These are phyloP conservation scores for Chalcosyrphus nemorum DNA, from an alignment of 2,888 invertebrate species.

Conservation along the genomic window DNA sequence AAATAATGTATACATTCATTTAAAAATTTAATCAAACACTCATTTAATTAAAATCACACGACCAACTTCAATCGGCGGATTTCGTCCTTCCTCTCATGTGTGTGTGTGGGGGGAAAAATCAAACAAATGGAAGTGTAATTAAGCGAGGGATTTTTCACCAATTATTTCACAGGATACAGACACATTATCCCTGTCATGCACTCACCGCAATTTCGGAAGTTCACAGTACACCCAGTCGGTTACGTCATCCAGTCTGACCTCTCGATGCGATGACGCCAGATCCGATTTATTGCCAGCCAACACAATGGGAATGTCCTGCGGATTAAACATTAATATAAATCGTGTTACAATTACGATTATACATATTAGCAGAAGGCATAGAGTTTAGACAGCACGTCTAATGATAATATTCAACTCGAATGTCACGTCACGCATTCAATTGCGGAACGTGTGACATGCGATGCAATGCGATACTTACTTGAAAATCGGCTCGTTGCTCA, in stretches of 20 bases:
- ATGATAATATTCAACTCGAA: constrained; percentile 8
- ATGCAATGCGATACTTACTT: constrained; percentile 79
- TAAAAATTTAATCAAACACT: constrained; percentile 24
- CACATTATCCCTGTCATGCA: constrained; percentile 24
- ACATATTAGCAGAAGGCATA: constrained; percentile 66
- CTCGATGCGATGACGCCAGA: constrained; percentile 87
- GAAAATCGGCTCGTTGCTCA: constrained; percentile 89
- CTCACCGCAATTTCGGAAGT: constrained; percentile 87
- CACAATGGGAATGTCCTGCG: constrained; percentile 91
- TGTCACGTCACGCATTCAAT: constrained; percentile 58
- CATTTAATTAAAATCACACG: constrained; percentile 16
- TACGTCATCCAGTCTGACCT: constrained; percentile 90
- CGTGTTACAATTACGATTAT: constrained; percentile 68
- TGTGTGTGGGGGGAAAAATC: too few relatives aligned
- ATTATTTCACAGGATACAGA: neutral
- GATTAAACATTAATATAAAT: constrained; percentile 2
- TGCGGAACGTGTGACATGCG: neutral
- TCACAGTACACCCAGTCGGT: constrained; percentile 91
- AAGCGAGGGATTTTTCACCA: neutral
- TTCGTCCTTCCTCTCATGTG: neutral
- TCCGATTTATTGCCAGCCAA: constrained; percentile 94
- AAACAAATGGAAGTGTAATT: neutral
- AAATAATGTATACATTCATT: neutral
- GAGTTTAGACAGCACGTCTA: constrained; percentile 75
- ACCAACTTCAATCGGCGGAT: neutral